phyloP scores from a whole-genome alignment of 2,888 invertebrate species.

The Philereme vetulata region DNA sequence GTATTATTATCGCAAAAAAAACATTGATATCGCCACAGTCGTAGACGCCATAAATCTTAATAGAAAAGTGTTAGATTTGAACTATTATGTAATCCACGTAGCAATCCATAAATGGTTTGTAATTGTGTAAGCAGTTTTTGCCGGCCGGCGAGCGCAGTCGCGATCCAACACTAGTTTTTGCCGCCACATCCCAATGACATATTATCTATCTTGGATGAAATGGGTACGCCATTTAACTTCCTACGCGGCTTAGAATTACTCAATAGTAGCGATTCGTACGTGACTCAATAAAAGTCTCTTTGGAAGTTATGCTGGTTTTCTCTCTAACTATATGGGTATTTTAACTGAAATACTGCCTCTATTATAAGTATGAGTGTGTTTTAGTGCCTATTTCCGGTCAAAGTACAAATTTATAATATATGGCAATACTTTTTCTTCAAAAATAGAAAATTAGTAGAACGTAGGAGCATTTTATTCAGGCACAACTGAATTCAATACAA shows the following conservation, averaged over 20 bases:
- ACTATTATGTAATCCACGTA: constrained; percentile 72
- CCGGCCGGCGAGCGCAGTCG: constrained; percentile 66
- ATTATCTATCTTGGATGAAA: constrained; percentile 48
- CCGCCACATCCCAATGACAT: constrained; percentile 71
- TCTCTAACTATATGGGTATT: constrained; percentile 5
- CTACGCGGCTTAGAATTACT: constrained; percentile 34
- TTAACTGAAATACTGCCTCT: constrained; percentile 8
- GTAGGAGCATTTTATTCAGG: no score
- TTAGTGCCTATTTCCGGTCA: not conserved
- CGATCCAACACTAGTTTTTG: constrained; percentile 73
- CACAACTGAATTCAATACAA: no score
- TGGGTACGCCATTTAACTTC: constrained; percentile 40
- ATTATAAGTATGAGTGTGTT: not conserved
- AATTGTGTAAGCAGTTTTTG: constrained; percentile 76
- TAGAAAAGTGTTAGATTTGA: constrained; percentile 65
- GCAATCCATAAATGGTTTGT: constrained; percentile 74
- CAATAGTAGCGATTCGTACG: constrained; percentile 33
- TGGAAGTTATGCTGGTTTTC: constrained; percentile 27
- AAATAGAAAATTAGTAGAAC: no score
- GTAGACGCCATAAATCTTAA: constrained; percentile 45
- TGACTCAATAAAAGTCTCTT: constrained; percentile 32
- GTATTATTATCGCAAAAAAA: constrained; percentile 19
- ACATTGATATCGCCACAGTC: constrained; percentile 34
- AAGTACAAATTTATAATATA: not conserved
- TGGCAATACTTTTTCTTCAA: not conserved